phyloP scores from a whole-genome alignment of 92 coral and sea anemone species.

The Ricordea florida region DNA sequence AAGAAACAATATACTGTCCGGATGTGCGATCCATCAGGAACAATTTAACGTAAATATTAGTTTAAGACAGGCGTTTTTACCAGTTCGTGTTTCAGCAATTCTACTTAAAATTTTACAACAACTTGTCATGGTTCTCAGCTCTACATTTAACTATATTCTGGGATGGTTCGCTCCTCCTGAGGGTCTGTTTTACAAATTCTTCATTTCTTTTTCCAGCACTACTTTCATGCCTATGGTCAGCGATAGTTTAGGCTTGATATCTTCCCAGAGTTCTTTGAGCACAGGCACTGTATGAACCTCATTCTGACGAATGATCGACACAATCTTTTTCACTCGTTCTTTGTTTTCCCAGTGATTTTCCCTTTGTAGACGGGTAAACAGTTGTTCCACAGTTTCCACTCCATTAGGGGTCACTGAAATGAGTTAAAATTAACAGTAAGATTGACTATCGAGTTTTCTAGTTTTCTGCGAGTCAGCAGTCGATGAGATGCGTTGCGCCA shows the following conservation, averaged over 20 bases:
- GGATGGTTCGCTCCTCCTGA: no score
- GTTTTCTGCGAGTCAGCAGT: not conserved
- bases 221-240: conserved; percentile 70
- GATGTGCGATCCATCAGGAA: no score
- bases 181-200: conserved; percentile 1
- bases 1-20: no score
- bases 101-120: no score
- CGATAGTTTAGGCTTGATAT: conserved; percentile 40
- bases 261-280: conserved; percentile 73
- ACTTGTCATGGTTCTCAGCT: no score
- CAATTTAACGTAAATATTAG: no score
- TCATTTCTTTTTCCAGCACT: conserved; percentile 54
- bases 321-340: conserved; percentile 14
- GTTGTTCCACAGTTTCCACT: conserved; percentile 40
- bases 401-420: not conserved
- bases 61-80: no score
- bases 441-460: no score
- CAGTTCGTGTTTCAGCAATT: no score
- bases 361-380: conserved; percentile 44
- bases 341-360: conserved; percentile 48
- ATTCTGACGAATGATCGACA: conserved; percentile 29
- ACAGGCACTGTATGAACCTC: conserved; percentile 52
- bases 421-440: not conserved
- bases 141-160: no score
- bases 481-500: no score